Conservation (phyloP, 1,140 invertebrate species). For the Ectropis grisescens region DNA sequence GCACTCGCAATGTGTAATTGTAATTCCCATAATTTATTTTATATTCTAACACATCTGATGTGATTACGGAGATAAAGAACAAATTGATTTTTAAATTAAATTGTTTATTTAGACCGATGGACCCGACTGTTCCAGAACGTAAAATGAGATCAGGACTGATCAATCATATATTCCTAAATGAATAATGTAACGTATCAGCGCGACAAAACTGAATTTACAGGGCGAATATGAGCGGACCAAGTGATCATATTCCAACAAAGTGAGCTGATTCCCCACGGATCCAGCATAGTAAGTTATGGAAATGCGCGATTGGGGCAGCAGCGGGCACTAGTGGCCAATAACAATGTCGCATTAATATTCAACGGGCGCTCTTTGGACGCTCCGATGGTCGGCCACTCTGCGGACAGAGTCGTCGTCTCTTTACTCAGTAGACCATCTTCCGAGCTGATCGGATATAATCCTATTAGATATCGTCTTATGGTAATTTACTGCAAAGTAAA, state of each 20-base stretch:
- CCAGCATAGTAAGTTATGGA: constrained; percentile 68
- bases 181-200: constrained; percentile 35
- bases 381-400: constrained; percentile 40
- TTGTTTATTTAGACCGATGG: too few species aligned
- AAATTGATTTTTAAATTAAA: too few species aligned
- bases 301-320: constrained; percentile 65
- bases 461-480: neutral
- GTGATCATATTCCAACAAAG: constrained; percentile 52
- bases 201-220: constrained; percentile 33
- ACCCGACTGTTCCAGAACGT: constrained; percentile 24
- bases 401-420: constrained; percentile 48
- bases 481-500: neutral
- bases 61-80: too few species aligned
- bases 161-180: constrained; percentile 30
- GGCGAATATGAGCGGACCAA: constrained; percentile 36
- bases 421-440: constrained; percentile 32
- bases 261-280: constrained; percentile 59
- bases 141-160: constrained; percentile 14
- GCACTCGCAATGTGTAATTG: too few species aligned
- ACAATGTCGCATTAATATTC: constrained; percentile 70
- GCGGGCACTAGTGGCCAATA: constrained; percentile 64
- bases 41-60: too few species aligned
- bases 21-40: too few species aligned
- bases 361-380: constrained; percentile 57
- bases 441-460: constrained; percentile 16